Evolutionary conservation across 2,888 invertebrate genomes (phyloP), one percentile per base, ranked within the genome.

Genomic region (Pyrocoelia pectoralis): DNA sequence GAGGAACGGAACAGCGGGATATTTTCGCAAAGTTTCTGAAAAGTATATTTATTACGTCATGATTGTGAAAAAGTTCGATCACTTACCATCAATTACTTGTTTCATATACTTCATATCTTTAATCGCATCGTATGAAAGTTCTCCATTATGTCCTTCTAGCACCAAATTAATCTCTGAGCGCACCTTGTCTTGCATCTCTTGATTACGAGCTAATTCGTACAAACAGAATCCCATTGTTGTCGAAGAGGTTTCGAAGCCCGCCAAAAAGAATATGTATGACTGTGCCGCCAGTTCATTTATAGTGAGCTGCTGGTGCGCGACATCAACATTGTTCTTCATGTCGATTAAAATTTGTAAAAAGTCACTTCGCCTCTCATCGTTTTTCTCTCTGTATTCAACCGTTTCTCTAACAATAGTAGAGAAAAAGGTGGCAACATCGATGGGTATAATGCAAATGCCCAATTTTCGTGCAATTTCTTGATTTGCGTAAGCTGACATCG

Each of bases 281-380:
- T 78, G 77, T 0, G 77, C 69, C 0, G 66, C 64, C 8, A 70
- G 13, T 53, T 70, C 70, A 1, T 66, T 57, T 1, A 66, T 41
- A 1, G 57, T 62, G 3, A 66, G 9, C 2, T 33, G 33, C 2
- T 33, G 33, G 10, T n/a, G 3, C 2, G 10, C n/a, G 1, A 18
- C 24, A 1, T 54, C 19, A 14, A 63, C 43, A 10, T 74, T 74
- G 61, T 49, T 24, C 2, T 60, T 64, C 24, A 86, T 67, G 33
- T 86, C 80, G 14, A 84, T 75, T 51, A 86, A 75, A 1, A 85
- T 71, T 60, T 87, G 84, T 62, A 88, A 74, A 15, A 57, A 51
- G 19, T 57, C 57, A 33, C 40, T 18, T 1, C 57, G 38, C 0
- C 1, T 13, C 1, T 6, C 19, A 10, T 41, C 18, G 14, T 41